Conservation (phyloP, 2,113 vertebrate genomes). For the Hypomesus transpacificus region DNA sequence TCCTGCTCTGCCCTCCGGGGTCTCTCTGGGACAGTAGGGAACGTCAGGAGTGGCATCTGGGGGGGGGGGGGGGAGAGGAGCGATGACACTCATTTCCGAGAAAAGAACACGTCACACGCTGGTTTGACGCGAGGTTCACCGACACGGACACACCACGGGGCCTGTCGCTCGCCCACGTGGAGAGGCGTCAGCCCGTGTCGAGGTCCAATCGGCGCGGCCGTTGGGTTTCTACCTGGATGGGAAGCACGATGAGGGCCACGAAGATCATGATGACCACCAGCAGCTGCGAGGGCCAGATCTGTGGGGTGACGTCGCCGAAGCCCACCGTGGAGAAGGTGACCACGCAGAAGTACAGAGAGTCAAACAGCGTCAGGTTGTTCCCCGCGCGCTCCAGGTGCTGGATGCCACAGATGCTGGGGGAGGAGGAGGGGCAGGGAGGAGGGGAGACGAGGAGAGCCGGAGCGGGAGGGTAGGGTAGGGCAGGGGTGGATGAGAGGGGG, state of each 20-base stretch:
- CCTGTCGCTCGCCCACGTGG: no score
- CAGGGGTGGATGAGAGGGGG: constrained; percentile 26
- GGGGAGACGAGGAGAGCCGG: not conserved
- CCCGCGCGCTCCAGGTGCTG: constrained; percentile 78
- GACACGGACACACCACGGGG: not conserved
- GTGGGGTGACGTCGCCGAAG: constrained; percentile 78
- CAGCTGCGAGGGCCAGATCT: constrained; percentile 82
- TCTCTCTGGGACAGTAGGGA: no score
- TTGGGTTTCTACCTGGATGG: constrained; percentile 71
- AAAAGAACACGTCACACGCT: not conserved
- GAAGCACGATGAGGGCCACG: constrained; percentile 80
- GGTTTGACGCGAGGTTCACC: not conserved
- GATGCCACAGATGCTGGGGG: constrained; percentile 74
- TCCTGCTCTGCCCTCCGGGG: no score
- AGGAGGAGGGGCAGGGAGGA: not conserved
- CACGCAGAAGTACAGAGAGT: constrained; percentile 82
- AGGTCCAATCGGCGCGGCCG: no score
- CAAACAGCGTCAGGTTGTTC: constrained; percentile 79
- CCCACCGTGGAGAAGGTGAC: constrained; percentile 82
- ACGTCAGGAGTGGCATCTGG: constrained; percentile 43
- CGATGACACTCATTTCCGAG: not conserved
- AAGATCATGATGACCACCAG: constrained; percentile 84
- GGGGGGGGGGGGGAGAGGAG: constrained; percentile 28
- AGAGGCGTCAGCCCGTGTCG: no score
- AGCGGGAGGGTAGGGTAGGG: constrained; percentile 14